Evolutionary conservation across 2,797 vertebrate genomes (phyloP).

Genomic region (Sciurus carolinensis): DNA sequence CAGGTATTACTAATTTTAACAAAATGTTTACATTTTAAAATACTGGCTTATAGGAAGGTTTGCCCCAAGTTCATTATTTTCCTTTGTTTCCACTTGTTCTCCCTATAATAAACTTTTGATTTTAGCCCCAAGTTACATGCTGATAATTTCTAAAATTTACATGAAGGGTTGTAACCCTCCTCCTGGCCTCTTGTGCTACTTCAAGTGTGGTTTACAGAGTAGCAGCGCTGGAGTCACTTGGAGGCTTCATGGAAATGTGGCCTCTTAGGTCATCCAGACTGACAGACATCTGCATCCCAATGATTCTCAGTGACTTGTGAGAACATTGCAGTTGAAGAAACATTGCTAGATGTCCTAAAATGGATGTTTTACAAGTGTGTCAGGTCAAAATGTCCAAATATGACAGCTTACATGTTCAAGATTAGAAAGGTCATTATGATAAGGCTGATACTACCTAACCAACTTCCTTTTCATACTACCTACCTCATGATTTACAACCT

Average conservation of each 20-base stretch:
- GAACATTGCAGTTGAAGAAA: background rate
- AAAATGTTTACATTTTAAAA: conserved; percentile 35
- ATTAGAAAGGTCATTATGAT: background rate
- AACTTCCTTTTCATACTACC: background rate
- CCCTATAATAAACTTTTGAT: background rate
- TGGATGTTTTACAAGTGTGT: background rate
- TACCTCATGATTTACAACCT: background rate
- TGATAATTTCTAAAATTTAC: background rate
- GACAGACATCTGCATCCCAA: background rate
- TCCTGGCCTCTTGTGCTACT: background rate
- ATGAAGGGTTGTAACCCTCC: background rate
- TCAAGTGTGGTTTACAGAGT: background rate
- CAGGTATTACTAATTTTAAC: background rate
- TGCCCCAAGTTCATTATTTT: background rate
- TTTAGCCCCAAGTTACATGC: background rate
- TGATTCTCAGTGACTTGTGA: background rate
- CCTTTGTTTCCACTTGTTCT: background rate
- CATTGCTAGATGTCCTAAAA: background rate
- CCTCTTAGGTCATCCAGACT: background rate
- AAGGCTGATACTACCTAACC: background rate
- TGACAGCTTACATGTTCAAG: background rate
- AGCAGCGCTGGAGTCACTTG: background rate
- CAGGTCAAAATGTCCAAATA: background rate
- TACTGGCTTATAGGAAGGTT: background rate
- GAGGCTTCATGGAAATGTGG: background rate